Conservation (phyloP, 2,797 vertebrate genomes). For the Myoxocephalus aenaeus region DNA sequence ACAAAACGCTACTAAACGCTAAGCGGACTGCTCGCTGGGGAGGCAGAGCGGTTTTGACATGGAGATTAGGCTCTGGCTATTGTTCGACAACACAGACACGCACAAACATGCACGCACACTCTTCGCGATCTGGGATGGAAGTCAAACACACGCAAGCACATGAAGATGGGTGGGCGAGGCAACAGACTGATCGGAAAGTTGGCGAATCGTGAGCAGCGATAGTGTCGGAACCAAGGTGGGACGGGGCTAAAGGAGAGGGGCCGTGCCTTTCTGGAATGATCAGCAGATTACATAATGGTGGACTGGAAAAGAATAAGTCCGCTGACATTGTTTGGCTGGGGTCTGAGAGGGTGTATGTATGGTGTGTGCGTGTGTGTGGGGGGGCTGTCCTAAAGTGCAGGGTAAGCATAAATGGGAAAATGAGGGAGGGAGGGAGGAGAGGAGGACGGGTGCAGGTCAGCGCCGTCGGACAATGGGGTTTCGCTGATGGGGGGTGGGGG, state of each 20-base stretch:
- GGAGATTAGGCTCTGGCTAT: conserved; percentile 98
- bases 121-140: conserved; percentile 87
- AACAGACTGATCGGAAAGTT: conserved; percentile 29
- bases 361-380: conserved; percentile 15
- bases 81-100: conserved; percentile 96
- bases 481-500: conserved; percentile 31
- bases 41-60: conserved; percentile 99
- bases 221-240: conserved; percentile 37
- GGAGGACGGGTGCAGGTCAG: conserved; percentile 87
- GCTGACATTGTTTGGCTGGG: conserved; percentile 93
- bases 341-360: conserved; percentile 53
- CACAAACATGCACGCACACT: conserved; percentile 76
- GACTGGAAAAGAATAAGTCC: conserved; percentile 90
- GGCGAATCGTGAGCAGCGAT: conserved; percentile 28
- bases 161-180: conserved; percentile 75
- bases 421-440: conserved; percentile 64
- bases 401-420: conserved; percentile 79
- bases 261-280: conserved; percentile 91
- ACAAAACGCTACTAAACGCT: conserved; percentile 99
- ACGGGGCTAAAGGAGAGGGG: conserved; percentile 72
- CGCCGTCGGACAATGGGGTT: conserved; percentile 76
- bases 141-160: conserved; percentile 89
- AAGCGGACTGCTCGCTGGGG: conserved; percentile 95
- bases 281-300: conserved; percentile 94
- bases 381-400: conserved; percentile 76